These are phyloP conservation scores for Asbolus verrucosus DNA, from an alignment of 1,140 invertebrate species.

Conservation along the genomic window DNA sequence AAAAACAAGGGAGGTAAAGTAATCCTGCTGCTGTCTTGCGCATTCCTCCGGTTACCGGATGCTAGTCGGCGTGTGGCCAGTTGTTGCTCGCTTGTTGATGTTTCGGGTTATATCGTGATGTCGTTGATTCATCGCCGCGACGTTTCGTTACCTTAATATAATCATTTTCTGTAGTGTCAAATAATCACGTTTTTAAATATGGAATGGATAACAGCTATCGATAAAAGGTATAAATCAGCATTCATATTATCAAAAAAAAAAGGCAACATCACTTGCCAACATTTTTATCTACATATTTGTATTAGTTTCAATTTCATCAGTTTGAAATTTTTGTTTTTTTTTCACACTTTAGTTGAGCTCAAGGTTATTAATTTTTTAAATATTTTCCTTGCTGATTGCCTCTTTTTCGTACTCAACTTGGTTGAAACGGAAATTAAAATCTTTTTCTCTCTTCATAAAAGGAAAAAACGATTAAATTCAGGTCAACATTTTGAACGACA, in stretches of 20 bases:
- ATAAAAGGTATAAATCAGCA: slow-evolving; percentile 47
- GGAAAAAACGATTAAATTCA: slow-evolving; percentile 3
- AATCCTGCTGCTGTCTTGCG: slow-evolving; percentile 51
- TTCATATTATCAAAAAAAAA: slow-evolving; percentile 10
- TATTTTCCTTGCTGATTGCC: too few relatives aligned
- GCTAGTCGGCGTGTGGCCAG: slow-evolving; percentile 47
- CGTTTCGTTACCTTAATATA: slow-evolving; percentile 24
- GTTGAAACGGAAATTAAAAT: neutral
- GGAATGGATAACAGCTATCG: slow-evolving; percentile 55
- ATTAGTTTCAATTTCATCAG: too few relatives aligned
- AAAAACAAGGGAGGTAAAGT: slow-evolving; percentile 23
- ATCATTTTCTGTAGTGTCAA: slow-evolving; percentile 26
- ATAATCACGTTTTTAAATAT: slow-evolving; percentile 32
- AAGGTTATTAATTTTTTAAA: neutral
- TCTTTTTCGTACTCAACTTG: too few relatives aligned
- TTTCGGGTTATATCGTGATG: slow-evolving; percentile 43
- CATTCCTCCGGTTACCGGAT: slow-evolving; percentile 49
- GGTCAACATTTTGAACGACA: slow-evolving; percentile 8
- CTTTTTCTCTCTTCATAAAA: neutral
- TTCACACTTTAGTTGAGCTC: too few relatives aligned
- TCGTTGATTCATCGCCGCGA: slow-evolving; percentile 37
- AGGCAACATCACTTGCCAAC: neutral
- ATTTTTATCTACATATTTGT: too few relatives aligned
- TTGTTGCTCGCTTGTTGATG: slow-evolving; percentile 54
- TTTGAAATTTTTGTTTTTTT: too few relatives aligned